Percentiles rank a stretch among this genome's conserved stretches.
These are phyloP conservation scores for Malurus alboscapulatus DNA, from an alignment of 2,113 vertebrate genomes.

Conservation along the genomic window DNA sequence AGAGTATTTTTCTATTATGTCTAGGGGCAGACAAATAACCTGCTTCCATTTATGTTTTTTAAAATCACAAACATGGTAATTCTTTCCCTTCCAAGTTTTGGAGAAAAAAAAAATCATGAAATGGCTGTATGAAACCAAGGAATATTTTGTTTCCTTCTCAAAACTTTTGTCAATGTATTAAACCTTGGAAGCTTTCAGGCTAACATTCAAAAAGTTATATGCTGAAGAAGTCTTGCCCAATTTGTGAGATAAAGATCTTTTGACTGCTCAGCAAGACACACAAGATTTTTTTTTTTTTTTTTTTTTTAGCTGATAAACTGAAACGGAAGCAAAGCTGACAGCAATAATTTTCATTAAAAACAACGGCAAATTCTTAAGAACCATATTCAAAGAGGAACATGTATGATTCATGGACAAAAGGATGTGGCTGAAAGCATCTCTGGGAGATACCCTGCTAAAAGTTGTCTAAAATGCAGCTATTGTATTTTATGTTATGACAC, in stretches of 20 bases:
- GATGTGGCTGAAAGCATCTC: background rate
- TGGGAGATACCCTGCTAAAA: fast-evolving
- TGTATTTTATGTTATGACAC: background rate
- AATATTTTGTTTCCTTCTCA: background rate
- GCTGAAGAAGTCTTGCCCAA: background rate
- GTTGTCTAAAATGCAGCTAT: background rate
- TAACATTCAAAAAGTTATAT: background rate
- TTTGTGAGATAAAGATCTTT: background rate
- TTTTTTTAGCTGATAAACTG: background rate
- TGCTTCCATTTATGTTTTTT: background rate
- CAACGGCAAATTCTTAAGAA: background rate
- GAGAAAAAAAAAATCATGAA: fast-evolving
- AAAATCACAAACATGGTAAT: background rate
- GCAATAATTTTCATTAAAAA: background rate
- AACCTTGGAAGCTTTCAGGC: background rate
- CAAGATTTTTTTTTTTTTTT: background rate
- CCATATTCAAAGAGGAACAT: background rate
- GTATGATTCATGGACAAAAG: background rate
- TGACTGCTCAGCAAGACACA: background rate
- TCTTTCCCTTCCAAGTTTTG: background rate
- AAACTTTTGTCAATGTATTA: background rate
- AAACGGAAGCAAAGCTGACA: background rate
- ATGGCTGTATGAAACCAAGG: background rate
- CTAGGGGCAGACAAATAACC: background rate
- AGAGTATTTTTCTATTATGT: background rate